Evolutionary conservation across 64 coral and sea anemone species (phyloP).

Genomic region (Montipora sp.): DNA sequence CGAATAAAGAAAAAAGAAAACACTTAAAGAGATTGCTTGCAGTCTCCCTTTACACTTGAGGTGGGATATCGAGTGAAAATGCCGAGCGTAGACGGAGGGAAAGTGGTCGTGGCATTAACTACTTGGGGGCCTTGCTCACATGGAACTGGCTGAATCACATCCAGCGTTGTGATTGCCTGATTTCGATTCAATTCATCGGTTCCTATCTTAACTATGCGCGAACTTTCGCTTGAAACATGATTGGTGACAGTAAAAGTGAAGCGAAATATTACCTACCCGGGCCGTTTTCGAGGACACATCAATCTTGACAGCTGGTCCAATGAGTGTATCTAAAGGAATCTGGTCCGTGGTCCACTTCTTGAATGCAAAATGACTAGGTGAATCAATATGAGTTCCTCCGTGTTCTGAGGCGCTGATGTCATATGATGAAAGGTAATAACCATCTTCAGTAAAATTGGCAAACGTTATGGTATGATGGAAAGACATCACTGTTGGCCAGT

Average conservation of each 20-base stretch:
- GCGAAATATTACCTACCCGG: conserved; percentile 15
- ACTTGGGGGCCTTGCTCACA: too few relatives aligned
- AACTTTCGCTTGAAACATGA: neutral
- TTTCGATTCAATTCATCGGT: too few relatives aligned
- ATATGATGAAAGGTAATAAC: conserved; percentile 57
- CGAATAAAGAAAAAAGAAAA: neutral
- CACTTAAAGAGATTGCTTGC: too few relatives aligned
- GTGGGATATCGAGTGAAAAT: too few relatives aligned
- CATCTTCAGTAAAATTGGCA: conserved; percentile 19
- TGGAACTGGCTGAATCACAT: too few relatives aligned
- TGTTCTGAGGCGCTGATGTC: conserved; percentile 79
- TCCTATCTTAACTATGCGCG: too few relatives aligned
- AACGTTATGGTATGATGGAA: conserved; percentile 61
- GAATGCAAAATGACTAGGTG: conserved; percentile 69
- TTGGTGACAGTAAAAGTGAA: neutral
- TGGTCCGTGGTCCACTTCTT: conserved; percentile 57
- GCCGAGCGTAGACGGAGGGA: too few relatives aligned
- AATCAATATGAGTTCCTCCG: conserved; percentile 82
- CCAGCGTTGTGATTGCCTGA: too few relatives aligned
- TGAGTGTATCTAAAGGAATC: conserved; percentile 71
- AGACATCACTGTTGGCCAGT: conserved; percentile 50
- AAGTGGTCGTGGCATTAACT: too few relatives aligned
- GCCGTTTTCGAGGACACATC: conserved; percentile 72
- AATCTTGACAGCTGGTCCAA: conserved; percentile 86
- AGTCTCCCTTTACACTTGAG: too few relatives aligned